Base-by-base conservation (phyloP, 2,888 invertebrate species). In the Campaea margaritaria region DNA sequence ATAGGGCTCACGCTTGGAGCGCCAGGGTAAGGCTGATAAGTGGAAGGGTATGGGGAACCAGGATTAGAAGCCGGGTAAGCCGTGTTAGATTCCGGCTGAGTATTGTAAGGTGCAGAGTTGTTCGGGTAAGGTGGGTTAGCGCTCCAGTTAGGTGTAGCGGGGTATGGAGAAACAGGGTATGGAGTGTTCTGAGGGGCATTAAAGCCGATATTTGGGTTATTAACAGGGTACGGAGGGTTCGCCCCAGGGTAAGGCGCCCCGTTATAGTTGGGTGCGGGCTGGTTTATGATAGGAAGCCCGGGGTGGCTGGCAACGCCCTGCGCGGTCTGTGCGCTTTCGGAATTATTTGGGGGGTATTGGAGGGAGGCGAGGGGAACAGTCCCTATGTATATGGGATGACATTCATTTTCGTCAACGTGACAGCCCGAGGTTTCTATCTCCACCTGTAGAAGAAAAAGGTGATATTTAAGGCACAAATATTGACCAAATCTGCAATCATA, bases 391-490 rank as follows among this genome's bases (percentile, higher is more conserved):
- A 91, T 70, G 0, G 66, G 73, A 0, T 67, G 73, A 0, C 66
- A 56, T 1, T 80, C 78, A 0, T 80, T 77, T 7, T 70, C 71
- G 66, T 81, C 76, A 0, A 60, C 54, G 64, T 90, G 90, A 50
- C 91, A 91, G 0, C 85, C 84, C 0, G 75, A 64, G 0, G 84
- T 75, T 41, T 65, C 70, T 13, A 89, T 68, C 4, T 68, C 73
- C 0, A 88, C 84, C 91, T 91, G 70, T 11, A 60, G 7, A 14
- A 65, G 15, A 58, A 41, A 34, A 58, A 45, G 46, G 12, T n/a
- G n/a, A n/a, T n/a, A n/a, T n/a, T n/a, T n/a, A n/a, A n/a, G n/a
- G n/a, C n/a, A n/a, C n/a, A n/a, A n/a, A n/a, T n/a, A n/a, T n/a
- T n/a, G n/a, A n/a, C n/a, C n/a, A n/a, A n/a, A n/a, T n/a, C n/a